phyloP scores from a whole-genome alignment of 2,797 vertebrate genomes.

The Anguilla megastoma region DNA sequence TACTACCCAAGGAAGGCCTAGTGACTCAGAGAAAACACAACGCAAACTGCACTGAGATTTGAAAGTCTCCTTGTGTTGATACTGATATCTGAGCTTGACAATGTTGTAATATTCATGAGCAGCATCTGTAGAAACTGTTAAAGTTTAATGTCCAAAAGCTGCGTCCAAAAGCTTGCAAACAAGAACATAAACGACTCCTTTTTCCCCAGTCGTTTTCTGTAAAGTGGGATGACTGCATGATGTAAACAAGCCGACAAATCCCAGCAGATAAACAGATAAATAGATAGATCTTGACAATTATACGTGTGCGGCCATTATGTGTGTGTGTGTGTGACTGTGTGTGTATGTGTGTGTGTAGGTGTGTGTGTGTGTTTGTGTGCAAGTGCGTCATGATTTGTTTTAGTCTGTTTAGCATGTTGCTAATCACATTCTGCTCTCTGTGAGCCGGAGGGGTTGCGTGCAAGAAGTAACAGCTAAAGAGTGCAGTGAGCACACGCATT shows the following conservation, averaged over 20 bases:
- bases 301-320: too few relatives aligned
- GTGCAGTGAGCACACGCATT: background rate
- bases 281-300: background rate
- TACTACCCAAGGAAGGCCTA: background rate
- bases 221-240: background rate
- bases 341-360: background rate
- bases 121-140: background rate
- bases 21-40: background rate
- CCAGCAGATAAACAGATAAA: background rate
- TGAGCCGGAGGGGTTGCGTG: background rate
- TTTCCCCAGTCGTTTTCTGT: background rate
- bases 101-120: conserved; percentile 8
- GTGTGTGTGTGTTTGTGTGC: background rate
- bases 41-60: background rate
- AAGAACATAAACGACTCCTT: background rate
- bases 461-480: background rate
- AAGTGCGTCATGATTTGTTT: background rate
- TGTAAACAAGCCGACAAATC: background rate
- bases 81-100: conserved; percentile 25
- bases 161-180: background rate
- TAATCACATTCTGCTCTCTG: background rate
- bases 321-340: background rate
- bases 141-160: conserved; percentile 3
- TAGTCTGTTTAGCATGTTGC: background rate
- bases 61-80: background rate